phyloP scores from a whole-genome alignment of 2,113 vertebrate species.

The Equus przewalskii region DNA sequence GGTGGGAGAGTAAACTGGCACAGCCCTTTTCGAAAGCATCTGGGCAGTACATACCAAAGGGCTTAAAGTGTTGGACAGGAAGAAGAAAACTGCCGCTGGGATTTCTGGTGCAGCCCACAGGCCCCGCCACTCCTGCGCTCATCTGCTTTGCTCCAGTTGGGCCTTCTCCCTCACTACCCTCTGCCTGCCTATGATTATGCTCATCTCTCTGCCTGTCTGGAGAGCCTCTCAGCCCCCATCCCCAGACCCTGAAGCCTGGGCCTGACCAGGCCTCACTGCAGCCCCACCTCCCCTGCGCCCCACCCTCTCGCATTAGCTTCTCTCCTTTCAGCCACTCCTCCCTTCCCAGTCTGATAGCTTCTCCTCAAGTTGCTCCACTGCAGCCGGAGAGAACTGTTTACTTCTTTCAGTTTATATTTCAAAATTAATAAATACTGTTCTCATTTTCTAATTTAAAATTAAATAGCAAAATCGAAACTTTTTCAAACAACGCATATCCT shows the following conservation, averaged over 20 bases:
- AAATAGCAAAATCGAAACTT: background rate
- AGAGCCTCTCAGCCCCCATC: background rate
- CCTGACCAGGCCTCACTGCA: background rate
- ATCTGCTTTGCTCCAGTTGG: background rate
- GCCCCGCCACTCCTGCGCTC: background rate
- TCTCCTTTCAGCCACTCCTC: background rate
- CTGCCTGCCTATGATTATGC: background rate
- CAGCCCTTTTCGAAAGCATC: background rate
- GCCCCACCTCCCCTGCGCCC: background rate
- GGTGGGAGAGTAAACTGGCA: background rate
- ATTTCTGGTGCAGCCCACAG: background rate
- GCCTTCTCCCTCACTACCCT: background rate
- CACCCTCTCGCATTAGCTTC: background rate
- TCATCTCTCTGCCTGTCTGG: background rate
- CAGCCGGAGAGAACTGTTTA: background rate
- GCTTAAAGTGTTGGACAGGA: background rate
- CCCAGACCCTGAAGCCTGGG: background rate
- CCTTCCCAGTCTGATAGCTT: background rate
- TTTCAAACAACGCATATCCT: background rate
- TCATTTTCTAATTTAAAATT: slow-evolving; percentile 15
- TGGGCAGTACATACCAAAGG: background rate
- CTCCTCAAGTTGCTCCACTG: background rate
- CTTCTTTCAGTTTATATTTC: background rate
- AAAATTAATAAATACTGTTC: background rate
- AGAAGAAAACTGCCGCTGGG: background rate